Conservation (phyloP, 2,797 vertebrate species). For the Sebastes jordani region DNA sequence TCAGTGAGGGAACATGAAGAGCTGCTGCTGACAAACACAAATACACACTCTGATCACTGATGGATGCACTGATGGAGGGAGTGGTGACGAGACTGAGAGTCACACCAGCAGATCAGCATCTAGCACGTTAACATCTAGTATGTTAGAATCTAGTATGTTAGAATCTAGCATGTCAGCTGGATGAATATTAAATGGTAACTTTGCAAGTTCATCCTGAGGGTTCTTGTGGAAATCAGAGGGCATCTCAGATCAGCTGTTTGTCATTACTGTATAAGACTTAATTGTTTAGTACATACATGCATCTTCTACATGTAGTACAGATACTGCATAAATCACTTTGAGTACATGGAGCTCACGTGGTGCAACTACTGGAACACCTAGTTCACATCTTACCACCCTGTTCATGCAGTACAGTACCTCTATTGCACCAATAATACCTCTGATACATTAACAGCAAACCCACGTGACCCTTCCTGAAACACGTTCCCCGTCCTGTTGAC, state of each 20-base stretch:
- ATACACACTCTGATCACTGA: neutral
- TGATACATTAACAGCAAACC: neutral
- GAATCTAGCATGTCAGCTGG: neutral
- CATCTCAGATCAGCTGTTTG: too few species aligned
- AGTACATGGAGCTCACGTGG: neutral
- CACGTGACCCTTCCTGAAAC: too few species aligned
- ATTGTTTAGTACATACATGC: neutral
- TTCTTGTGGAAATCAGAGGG: too few species aligned
- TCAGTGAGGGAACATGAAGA: conserved; percentile 29
- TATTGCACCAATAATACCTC: neutral
- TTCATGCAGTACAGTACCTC: neutral
- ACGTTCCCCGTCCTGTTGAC: too few species aligned
- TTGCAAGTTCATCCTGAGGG: too few species aligned
- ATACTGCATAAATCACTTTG: neutral
- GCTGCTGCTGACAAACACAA: conserved; percentile 27
- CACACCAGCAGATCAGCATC: neutral
- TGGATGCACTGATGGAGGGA: neutral
- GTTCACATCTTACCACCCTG: too few species aligned
- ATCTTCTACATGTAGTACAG: neutral
- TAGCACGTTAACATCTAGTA: neutral
- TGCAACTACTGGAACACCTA: too few species aligned
- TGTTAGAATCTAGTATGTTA: neutral
- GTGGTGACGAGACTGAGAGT: neutral
- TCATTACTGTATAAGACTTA: too few species aligned
- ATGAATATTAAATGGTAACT: too few species aligned